phyloP scores from a whole-genome alignment of 2,797 vertebrate genomes.

The Parambassis ranga region DNA sequence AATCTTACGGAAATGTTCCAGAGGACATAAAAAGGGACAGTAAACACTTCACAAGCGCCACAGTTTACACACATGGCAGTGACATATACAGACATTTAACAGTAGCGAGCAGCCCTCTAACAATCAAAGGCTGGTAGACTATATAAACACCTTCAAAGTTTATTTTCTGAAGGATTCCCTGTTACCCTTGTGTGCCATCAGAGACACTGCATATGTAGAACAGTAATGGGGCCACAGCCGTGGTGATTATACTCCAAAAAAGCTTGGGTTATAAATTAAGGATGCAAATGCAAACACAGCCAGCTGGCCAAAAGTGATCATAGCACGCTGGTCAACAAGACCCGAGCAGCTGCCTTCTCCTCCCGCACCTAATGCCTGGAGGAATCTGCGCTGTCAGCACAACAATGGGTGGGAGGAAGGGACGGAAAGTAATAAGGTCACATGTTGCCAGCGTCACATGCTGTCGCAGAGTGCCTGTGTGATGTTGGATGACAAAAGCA shows the following conservation, averaged over 20 bases:
- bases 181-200: not conserved
- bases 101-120: not conserved
- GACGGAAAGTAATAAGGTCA: slow-evolving; percentile 6
- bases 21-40: slow-evolving; percentile 36
- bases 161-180: slow-evolving; percentile 2
- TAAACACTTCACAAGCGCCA: slow-evolving; percentile 32
- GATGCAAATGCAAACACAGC: slow-evolving; percentile 56
- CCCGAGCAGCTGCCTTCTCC: slow-evolving; percentile 52
- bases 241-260: slow-evolving; percentile 21
- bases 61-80: slow-evolving; percentile 6
- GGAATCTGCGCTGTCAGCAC: slow-evolving; percentile 40
- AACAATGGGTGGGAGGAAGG: not conserved
- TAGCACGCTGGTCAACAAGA: slow-evolving; percentile 41
- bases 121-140: not conserved
- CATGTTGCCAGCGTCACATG: slow-evolving; percentile 8
- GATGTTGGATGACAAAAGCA: slow-evolving; percentile 25
- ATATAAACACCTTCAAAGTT: not conserved
- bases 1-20: slow-evolving; percentile 39
- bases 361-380: slow-evolving; percentile 12
- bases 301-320: slow-evolving; percentile 62
- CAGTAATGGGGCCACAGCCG: slow-evolving; percentile 7
- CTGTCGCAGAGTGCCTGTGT: not conserved
- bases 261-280: slow-evolving; percentile 51
- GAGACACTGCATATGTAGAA: not conserved
- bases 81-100: slow-evolving; percentile 4